These are phyloP conservation scores for Helleia helle DNA, from an alignment of 2,888 invertebrate species.

Conservation along the genomic window DNA sequence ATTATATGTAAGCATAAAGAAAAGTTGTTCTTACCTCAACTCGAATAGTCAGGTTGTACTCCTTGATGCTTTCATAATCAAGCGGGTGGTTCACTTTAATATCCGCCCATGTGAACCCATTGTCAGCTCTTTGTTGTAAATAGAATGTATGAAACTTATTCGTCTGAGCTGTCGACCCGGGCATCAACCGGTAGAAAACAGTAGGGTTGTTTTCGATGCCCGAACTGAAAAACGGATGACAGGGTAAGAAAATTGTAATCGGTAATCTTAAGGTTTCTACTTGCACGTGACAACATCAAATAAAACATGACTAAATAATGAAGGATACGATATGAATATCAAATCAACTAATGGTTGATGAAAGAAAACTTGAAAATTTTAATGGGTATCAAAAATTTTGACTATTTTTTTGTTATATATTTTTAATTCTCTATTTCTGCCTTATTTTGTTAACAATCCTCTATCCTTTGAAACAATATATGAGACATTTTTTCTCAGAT, in stretches of 20 bases:
- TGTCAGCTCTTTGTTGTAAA: conserved; percentile 93
- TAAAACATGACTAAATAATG: neutral
- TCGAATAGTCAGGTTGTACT: conserved; percentile 95
- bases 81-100: conserved; percentile 96
- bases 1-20: too few species aligned
- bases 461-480: too few species aligned
- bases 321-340: too few species aligned
- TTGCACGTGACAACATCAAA: conserved; percentile 40
- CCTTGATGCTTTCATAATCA: conserved; percentile 95
- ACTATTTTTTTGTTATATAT: too few species aligned
- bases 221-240: conserved; percentile 80
- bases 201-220: conserved; percentile 97
- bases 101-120: conserved; percentile 95
- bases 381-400: too few species aligned
- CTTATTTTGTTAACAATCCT: too few species aligned
- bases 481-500: too few species aligned
- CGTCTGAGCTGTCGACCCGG: conserved; percentile 95
- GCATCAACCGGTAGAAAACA: conserved; percentile 96
- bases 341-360: too few species aligned
- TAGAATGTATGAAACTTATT: conserved; percentile 97
- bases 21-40: conserved; percentile 95
- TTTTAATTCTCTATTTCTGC: too few species aligned
- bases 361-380: too few species aligned
- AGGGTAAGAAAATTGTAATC: too few species aligned
- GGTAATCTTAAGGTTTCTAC: too few species aligned